Conservation (phyloP, 1,140 invertebrate genomes). For the Drosophila trapezifrons region DNA sequence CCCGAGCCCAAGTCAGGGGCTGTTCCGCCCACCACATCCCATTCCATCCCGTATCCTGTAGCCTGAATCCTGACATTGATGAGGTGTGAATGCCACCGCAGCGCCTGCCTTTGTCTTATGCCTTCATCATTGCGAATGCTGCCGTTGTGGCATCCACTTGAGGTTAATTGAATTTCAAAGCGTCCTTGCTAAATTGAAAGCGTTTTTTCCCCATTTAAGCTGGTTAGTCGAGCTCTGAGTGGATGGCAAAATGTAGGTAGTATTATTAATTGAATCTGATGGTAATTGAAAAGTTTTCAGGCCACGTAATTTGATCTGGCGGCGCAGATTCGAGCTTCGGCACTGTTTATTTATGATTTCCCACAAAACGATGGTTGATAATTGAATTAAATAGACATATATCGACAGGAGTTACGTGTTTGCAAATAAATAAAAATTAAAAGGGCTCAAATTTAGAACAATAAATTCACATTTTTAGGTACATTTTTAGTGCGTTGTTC, state of each 20-base stretch:
- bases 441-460: too few relatives aligned
- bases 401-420: neutral
- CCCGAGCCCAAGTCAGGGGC: slow-evolving; percentile 25
- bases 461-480: neutral
- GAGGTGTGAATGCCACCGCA: slow-evolving; percentile 79
- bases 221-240: slow-evolving; percentile 53
- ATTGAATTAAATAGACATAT: neutral
- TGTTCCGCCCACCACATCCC: slow-evolving; percentile 13
- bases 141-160: slow-evolving; percentile 68
- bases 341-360: neutral
- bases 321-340: neutral
- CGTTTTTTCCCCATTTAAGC: slow-evolving; percentile 71
- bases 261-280: slow-evolving; percentile 76
- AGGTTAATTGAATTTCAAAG: slow-evolving; percentile 79
- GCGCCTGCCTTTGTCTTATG: slow-evolving; percentile 69
- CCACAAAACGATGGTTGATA: neutral
- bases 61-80: slow-evolving; percentile 56
- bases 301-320: slow-evolving; percentile 35
- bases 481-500: too few relatives aligned
- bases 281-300: slow-evolving; percentile 73
- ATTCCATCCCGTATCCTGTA: slow-evolving; percentile 3
- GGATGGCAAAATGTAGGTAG: slow-evolving; percentile 46
- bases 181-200: slow-evolving; percentile 64
- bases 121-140: slow-evolving; percentile 51
- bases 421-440: neutral